Evolutionary conservation across 2,113 vertebrate genomes (phyloP), one percentile per base, ranked within the genome.

Genomic region (Galbula dea): DNA sequence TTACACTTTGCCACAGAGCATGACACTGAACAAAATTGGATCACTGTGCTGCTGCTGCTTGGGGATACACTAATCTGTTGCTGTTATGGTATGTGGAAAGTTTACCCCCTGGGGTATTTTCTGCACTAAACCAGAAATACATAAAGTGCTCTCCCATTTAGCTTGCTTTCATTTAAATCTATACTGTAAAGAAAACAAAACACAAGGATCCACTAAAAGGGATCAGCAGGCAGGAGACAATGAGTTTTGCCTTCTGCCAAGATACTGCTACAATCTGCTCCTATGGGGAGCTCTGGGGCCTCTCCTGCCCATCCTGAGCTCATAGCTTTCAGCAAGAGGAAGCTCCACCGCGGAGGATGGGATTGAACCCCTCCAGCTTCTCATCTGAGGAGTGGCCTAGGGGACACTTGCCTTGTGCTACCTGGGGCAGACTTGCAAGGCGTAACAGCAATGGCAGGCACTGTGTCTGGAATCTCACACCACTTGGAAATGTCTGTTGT

Each of bases 391-490:
- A n/a, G n/a, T n/a, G 30, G 29, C 27, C 17, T 11, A 10, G 22
- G 34, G 11, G 20, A 18, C 45, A 34, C 21, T 20, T 0, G 3
- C 15, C 59, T 45, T 11, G 24, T 19, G 36, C 51, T 26, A 20
- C 57, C 30, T n/a, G 54, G 12, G 32, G 29, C 48, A 73, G 37
- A 10, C 12, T 8, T 19, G 30, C 26, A 54, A 23, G 58, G 32
- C 8, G 14, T 24, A 30, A 30, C 14, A 4, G 7, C 29, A 26
- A 6, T 1, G 15, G 59, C 1, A 63, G 76, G 32, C 45, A 0
- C 0, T 0, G 4, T 4, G 10, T 6, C 20, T 26, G 45, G 58
- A 20, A 46, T 12, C 24, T 73, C 67, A 21, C 41, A 18, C 0
- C 45, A 16, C 54, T 30, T 1, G 5, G n/a, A 43, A 79, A 61